Evolutionary conservation across 2,888 invertebrate species (phyloP), one percentile per base, ranked within the genome.

Genomic region (Anodontia alba): DNA sequence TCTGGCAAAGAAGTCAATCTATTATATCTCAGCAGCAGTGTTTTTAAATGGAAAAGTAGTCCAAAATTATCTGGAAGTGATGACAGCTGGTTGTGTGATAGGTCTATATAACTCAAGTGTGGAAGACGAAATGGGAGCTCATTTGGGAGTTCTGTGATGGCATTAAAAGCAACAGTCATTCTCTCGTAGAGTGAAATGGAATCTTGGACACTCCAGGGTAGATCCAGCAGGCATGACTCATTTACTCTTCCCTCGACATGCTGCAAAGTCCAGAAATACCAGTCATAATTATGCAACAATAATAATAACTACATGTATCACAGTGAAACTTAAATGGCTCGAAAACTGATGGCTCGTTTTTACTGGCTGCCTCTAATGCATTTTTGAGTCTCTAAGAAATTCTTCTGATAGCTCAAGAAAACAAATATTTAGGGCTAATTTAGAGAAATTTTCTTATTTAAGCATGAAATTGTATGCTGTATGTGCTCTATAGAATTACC

Each of bases 91-190:
- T 94, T 94, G 83, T 94, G 89, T 72, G 93, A 93, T 31, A 94
- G 86, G 81, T 94, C 92, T 5, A 94, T 82, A 77, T 90, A 89
- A 33, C 88, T 90, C 5, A 94, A 88, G 78, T 94, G 94, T 2
- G 94, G 94, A 51, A 94, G 87, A 26, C 93, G 88, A 20, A 94
- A 87, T 0, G 94, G 94, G 3, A 94, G 78, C 76, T 94, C 93
- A 8, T 88, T 83, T 1, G 94, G 94, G 23, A 94, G 76, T 68
- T 91, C 92, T 26, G 92, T 89, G n/a, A 94, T 81, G 23, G 90
- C 89, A 77, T 94, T 94, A 76, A 94, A 94, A 5, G 94, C 92
- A 10, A 87, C 91, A 77, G 92, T 91, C 89, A 94, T 91, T 31
- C 89, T 86, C 84, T 94, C 94, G 83, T 94, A 93, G 38, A 94